Base-by-base conservation (phyloP, 2,797 vertebrate genomes). In the Malacoraja senta region DNA sequence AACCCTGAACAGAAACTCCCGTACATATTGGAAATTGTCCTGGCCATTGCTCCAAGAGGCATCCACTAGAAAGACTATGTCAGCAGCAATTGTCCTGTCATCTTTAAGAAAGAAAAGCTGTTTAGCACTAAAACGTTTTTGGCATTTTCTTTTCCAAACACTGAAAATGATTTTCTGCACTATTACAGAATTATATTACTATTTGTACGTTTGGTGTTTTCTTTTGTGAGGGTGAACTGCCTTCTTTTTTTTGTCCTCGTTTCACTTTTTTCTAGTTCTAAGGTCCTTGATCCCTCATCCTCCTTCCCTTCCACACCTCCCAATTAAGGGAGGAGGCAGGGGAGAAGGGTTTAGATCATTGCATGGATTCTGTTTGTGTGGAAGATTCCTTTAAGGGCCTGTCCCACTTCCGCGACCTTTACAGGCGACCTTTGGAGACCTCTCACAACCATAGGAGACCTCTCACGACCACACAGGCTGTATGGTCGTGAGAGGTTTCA, bases 1-100 rank as follows among this genome's bases (percentile, higher is more conserved):
- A 96, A 97, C 96, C 96, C 95, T 97, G 96, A 96, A 97, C 35
- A 98, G 95, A 97, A 98, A 98, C 94, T 97, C 95, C 95, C 96
- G 97, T 95, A 99, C 86, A n/a, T 97, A 97, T 94, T 97, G 97
- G 97, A 98, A 98, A 95, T 97, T 97, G 94, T 97, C 96, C 94
- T 96, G 94, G 94, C 97, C 97, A 95, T 97, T 95, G 96, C 96
- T 98, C 97, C 97, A 96, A 94, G 97, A 98, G 94, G 98, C 96
- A 96, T 98, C 98, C 96, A 99, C 97, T 96, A 99, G 98, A 97
- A 98, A 98, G 96, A 98, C 97, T 95, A 98, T 96, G 96, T 99
- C 98, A 93, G 98, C 97, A 95, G 96, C 95, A 26, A 96, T 95
- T 68, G 95, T 96, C 96, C 94, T 95, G 95, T 96, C 97, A 96